phyloP scores from a whole-genome alignment of 2,888 invertebrate genomes.

The Orgyia antiqua region DNA sequence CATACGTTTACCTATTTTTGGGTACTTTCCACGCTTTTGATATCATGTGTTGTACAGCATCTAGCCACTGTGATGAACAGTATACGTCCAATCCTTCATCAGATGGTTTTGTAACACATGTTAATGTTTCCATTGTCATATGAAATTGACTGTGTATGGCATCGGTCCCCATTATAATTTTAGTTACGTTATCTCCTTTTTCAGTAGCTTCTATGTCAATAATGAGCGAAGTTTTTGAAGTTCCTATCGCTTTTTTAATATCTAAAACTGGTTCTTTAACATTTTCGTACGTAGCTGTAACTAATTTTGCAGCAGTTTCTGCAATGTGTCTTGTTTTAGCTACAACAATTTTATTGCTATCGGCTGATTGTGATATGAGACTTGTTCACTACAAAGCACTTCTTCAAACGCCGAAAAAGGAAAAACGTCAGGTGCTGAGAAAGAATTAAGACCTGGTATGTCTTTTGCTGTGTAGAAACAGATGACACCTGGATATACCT shows the following conservation, averaged over 20 bases:
- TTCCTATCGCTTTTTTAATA: constrained; percentile 33
- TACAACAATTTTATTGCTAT: constrained; percentile 69
- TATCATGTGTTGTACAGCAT: constrained; percentile 72
- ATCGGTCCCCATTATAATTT: constrained; percentile 67
- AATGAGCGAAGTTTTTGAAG: constrained; percentile 24
- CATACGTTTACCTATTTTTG: constrained; percentile 77
- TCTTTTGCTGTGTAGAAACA: constrained; percentile 80
- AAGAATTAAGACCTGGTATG: constrained; percentile 82
- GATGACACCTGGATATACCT: constrained; percentile 74
- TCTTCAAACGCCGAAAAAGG: constrained; percentile 47
- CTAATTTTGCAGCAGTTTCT: constrained; percentile 72
- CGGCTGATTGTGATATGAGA: constrained; percentile 47
- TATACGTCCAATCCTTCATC: constrained; percentile 84
- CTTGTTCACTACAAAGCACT: constrained; percentile 43
- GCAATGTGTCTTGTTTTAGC: constrained; percentile 76
- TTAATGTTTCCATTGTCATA: constrained; percentile 84
- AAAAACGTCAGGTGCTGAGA: constrained; percentile 38
- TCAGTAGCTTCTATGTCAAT: constrained; percentile 30
- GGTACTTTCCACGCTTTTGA: constrained; percentile 74
- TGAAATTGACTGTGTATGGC: constrained; percentile 81
- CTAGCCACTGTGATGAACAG: constrained; percentile 79
- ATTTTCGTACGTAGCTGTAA: constrained; percentile 71
- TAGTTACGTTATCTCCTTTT: constrained; percentile 47
- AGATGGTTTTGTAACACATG: constrained; percentile 79
- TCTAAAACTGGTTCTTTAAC: constrained; percentile 43